A percentile compares a stretch with the other conserved stretches of the same genome.
These are phyloP conservation scores for Oncorhynchus keta DNA, from an alignment of 2,113 vertebrate species.

Conservation along the genomic window DNA sequence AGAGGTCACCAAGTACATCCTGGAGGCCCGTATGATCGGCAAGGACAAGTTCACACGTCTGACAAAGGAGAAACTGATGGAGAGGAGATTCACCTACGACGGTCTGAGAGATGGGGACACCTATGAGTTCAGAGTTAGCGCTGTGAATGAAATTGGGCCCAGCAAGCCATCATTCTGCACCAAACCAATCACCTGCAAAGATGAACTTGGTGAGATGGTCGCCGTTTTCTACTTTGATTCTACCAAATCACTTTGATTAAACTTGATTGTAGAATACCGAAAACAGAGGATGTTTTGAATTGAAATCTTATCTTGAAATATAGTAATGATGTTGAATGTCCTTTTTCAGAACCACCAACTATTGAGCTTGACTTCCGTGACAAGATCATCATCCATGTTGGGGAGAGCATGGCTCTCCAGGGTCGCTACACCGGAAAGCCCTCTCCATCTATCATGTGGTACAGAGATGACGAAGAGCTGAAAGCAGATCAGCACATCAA, in stretches of 20 bases:
- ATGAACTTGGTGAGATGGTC: slow-evolving; percentile 85
- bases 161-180: slow-evolving; percentile 95
- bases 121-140: slow-evolving; percentile 91
- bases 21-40: slow-evolving; percentile 93
- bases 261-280: background rate
- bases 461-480: slow-evolving; percentile 84
- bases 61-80: slow-evolving; percentile 89
- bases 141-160: slow-evolving; percentile 91
- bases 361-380: slow-evolving; percentile 96
- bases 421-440: slow-evolving; percentile 94
- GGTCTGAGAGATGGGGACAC: slow-evolving; percentile 92
- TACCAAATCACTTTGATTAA: background rate
- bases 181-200: slow-evolving; percentile 94
- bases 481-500: slow-evolving; percentile 84
- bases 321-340: slow-evolving; percentile 5
- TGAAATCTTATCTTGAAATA: background rate
- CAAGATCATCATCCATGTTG: slow-evolving; percentile 87
- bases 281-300: background rate
- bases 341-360: slow-evolving; percentile 85
- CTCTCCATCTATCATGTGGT: slow-evolving; percentile 87
- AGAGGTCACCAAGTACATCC: slow-evolving; percentile 90
- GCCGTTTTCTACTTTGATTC: background rate
- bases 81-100: slow-evolving; percentile 85
- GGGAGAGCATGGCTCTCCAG: slow-evolving; percentile 88
- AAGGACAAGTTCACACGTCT: slow-evolving; percentile 90